A percentile compares a stretch with the other conserved stretches of the same genome.
Conservation (phyloP, 2,113 vertebrate species). For the Tringa solitaria region DNA sequence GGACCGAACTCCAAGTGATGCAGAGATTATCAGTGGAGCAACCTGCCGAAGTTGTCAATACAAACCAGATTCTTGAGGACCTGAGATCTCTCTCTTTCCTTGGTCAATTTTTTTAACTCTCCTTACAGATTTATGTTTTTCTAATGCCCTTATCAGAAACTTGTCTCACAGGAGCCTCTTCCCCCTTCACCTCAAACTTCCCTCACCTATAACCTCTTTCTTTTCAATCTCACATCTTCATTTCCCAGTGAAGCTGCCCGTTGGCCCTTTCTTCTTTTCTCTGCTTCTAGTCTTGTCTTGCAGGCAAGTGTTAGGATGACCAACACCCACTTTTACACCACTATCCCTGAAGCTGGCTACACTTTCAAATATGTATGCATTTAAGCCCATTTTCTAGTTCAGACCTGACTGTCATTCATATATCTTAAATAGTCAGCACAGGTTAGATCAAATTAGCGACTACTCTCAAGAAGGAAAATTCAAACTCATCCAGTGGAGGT, state of each 20-base stretch:
- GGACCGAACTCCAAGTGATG: not conserved
- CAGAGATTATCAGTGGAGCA: not conserved
- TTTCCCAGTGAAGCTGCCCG: not conserved
- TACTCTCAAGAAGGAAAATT: not conserved
- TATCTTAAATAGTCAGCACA: not conserved
- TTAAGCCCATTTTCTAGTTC: not conserved
- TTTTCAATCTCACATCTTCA: not conserved
- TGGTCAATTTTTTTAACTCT: not conserved
- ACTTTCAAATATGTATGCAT: not conserved
- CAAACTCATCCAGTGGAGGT: not conserved
- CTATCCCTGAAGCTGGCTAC: not conserved
- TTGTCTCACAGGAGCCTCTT: not conserved
- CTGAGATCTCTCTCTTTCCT: not conserved
- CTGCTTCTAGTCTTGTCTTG: not conserved
- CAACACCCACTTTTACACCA: not conserved
- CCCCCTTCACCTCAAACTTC: not conserved
- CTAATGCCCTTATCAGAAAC: not conserved
- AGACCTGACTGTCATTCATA: not conserved
- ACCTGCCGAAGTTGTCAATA: not conserved
- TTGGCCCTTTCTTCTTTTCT: not conserved
- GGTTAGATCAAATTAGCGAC: not conserved
- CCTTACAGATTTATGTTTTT: not conserved
- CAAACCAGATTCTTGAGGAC: not conserved
- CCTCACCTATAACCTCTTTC: not conserved
- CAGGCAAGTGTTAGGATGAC: not conserved